phyloP scores from a whole-genome alignment of 2,113 vertebrate species.

The Dipodomys stephensi region DNA sequence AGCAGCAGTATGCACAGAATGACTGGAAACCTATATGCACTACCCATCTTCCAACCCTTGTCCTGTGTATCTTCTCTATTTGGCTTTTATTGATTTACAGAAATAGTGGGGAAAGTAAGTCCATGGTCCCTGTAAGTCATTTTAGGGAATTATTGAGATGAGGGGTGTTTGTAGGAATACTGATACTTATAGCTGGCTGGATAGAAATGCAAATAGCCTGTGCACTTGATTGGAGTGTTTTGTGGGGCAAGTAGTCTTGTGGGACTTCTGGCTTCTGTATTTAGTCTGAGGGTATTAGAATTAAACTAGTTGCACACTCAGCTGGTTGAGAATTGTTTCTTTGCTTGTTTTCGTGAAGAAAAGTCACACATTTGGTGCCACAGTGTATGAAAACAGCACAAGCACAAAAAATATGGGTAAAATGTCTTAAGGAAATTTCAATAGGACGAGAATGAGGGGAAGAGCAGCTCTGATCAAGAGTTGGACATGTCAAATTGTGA shows the following conservation, averaged over 20 bases:
- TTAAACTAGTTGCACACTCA: neutral
- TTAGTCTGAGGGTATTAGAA: neutral
- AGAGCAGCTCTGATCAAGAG: too few relatives aligned
- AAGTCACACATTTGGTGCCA: neutral
- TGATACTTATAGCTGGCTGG: neutral
- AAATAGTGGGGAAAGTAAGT: too few relatives aligned
- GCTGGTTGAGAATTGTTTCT: neutral
- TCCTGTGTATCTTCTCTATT: neutral
- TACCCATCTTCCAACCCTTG: accelerated
- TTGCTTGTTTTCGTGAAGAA: neutral
- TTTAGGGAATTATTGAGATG: neutral
- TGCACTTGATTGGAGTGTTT: neutral
- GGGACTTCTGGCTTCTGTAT: neutral
- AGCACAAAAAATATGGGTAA: neutral
- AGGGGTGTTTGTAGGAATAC: neutral
- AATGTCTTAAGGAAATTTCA: neutral
- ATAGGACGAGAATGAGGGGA: too few relatives aligned
- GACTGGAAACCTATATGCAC: neutral
- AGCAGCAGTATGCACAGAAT: accelerated
- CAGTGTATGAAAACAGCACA: neutral
- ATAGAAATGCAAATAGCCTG: neutral
- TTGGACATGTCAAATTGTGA: too few relatives aligned
- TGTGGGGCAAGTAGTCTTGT: neutral
- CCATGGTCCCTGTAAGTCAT: neutral
- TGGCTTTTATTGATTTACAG: neutral